A percentile compares a stretch with the other conserved stretches of the same genome.
Evolutionary conservation across 1,140 invertebrate genomes (phyloP).

Genomic region (Carposina sasakii): DNA sequence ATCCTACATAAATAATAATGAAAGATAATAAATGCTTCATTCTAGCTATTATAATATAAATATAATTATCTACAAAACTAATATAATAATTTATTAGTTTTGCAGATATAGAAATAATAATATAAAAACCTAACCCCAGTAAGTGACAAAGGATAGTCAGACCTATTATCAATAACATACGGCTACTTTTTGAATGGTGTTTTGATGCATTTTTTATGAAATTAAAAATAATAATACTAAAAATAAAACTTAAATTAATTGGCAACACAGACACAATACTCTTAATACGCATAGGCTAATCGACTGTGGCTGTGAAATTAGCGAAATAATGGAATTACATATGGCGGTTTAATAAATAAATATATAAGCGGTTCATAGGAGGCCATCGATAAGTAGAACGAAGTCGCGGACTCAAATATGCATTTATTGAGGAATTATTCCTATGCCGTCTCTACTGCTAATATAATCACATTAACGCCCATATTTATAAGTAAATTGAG

Average conservation of each 20-base stretch:
- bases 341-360: constrained; percentile 64
- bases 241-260: constrained; percentile 63
- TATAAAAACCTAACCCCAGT: constrained; percentile 30
- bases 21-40: too few species aligned
- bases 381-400: too few species aligned
- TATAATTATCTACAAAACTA: constrained; percentile 37
- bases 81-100: too few species aligned
- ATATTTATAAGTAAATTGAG: constrained; percentile 70
- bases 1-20: too few species aligned
- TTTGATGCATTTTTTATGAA: constrained; percentile 70
- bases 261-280: constrained; percentile 70
- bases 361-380: too few species aligned
- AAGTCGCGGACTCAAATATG: too few species aligned
- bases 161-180: constrained; percentile 66
- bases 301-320: constrained; percentile 71
- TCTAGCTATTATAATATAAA: too few species aligned
- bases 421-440: too few species aligned
- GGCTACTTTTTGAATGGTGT: constrained; percentile 69
- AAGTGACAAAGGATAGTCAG: constrained; percentile 55
- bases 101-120: too few species aligned
- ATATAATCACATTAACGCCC: too few species aligned
- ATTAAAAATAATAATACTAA: constrained; percentile 47
- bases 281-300: constrained; percentile 71
- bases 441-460: too few species aligned
- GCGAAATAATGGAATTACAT: constrained; percentile 57